Percentiles rank a stretch among this genome's conserved stretches.
Evolutionary conservation across 2,797 vertebrate genomes (phyloP).

Genomic region (Tadarida brasiliensis): DNA sequence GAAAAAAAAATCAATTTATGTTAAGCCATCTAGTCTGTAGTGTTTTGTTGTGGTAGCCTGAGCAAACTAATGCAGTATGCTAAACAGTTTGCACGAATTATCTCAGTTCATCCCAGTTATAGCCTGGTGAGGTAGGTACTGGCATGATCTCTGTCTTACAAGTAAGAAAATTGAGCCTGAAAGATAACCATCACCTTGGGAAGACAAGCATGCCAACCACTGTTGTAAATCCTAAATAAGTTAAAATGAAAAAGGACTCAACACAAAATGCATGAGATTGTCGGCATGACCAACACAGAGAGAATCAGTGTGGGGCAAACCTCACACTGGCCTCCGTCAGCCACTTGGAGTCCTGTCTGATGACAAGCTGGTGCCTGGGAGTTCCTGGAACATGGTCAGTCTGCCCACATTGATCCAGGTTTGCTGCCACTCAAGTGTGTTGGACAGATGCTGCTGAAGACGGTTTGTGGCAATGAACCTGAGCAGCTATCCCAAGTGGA

Average conservation of each 20-base stretch:
- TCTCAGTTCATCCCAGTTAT: rapidly evolving
- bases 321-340: rapidly evolving
- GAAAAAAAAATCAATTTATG: background rate
- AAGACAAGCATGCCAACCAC: background rate
- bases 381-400: rapidly evolving
- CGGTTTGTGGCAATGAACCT: background rate
- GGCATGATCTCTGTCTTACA: background rate
- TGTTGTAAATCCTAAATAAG: background rate
- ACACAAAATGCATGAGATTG: background rate
- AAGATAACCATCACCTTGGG: background rate
- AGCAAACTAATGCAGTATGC: background rate
- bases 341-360: rapidly evolving
- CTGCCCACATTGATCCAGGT: rapidly evolving
- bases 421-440: background rate
- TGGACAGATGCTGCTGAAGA: background rate
- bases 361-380: background rate
- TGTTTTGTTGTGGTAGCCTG: background rate
- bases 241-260: background rate
- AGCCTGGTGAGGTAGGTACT: background rate
- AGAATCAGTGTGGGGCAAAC: background rate
- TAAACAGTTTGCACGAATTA: background rate
- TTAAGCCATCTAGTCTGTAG: no score
- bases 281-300: background rate
- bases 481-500: background rate
- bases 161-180: background rate